A percentile compares a stretch with the other conserved stretches of the same genome.
Evolutionary conservation across 2,888 invertebrate genomes (phyloP).

Genomic region (Drosophila fungiperda): DNA sequence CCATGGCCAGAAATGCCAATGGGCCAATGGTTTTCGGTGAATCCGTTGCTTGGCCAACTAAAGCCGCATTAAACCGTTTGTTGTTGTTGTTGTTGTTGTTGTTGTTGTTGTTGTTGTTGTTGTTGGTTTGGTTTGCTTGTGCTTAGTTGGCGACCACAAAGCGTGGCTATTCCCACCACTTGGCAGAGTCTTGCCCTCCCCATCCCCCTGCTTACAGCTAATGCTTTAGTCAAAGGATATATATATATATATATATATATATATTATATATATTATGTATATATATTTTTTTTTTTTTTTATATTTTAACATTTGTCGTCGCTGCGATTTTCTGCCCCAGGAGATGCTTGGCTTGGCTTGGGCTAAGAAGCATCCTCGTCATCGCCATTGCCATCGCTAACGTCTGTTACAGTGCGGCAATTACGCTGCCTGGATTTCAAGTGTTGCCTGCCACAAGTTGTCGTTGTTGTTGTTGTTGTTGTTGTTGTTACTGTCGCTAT

Average conservation of each 20-base stretch:
- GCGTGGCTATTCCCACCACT: constrained; percentile 5
- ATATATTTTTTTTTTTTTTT: constrained; percentile 5
- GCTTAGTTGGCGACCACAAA: constrained; percentile 37
- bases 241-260: background rate
- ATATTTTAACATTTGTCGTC: constrained; percentile 25
- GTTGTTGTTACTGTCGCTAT: constrained; percentile 20
- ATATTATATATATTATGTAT: too few relatives aligned
- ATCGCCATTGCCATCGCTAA: constrained; percentile 33
- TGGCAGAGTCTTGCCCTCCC: background rate
- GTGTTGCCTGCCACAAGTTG: constrained; percentile 59
- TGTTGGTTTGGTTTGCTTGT: constrained; percentile 43
- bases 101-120: constrained; percentile 29
- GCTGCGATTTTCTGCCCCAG: constrained; percentile 44
- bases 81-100: constrained; percentile 14
- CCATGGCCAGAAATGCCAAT: constrained; percentile 69
- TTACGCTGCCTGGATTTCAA: constrained; percentile 70
- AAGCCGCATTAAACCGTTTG: constrained; percentile 75
- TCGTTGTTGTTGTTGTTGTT: constrained; percentile 29
- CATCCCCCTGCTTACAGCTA: background rate
- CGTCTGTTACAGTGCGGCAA: constrained; percentile 60
- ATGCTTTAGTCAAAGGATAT: constrained; percentile 46
- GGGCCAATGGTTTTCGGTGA: constrained; percentile 12
- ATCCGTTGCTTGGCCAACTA: constrained; percentile 58
- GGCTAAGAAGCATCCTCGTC: constrained; percentile 69
- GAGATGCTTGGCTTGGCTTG: constrained; percentile 57